Base-by-base conservation (phyloP, 2,888 invertebrate species). In the Oligia fasciuncula region DNA sequence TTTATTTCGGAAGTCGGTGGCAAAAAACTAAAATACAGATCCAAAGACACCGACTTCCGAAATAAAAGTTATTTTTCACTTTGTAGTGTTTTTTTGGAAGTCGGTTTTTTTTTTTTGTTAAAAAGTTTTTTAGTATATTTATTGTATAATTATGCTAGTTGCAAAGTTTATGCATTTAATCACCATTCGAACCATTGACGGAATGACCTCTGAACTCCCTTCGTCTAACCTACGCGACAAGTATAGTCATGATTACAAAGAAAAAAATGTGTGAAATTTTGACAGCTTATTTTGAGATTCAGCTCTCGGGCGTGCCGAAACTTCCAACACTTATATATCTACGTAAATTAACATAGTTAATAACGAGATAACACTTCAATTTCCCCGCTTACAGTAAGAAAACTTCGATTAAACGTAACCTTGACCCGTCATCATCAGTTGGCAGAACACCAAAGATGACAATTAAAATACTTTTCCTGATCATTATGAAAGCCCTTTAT, bases 401-500 rank as follows among this genome's bases (percentile, higher is more conserved):
- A 84, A 81, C 13, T 49, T 51, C 60, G 17, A 82, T 81, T 80
- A 57, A 62, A 70, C 57, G 17, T 13, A 29, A 70, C 83, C 83
- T 84, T 88, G 89, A 83, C 81, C 83, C 69, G 46, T 57, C 81
- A 57, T 23, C 43, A 46, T 71, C 46, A 77, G 73, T 87, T 87
- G 85, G 85, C 89, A 87, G 49, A 76, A 49, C 57, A 79, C 85
- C 89, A 83, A 87, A 83, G n/a, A 80, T 78, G 73, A 82, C 76
- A 81, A 81, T 81, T 79, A 77, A 82, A 84, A 82, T 85, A 76
- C 71, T 77, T 80, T 77, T 85, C 66, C 62, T 78, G 70, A 35
- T 79, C 78, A 79, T 81, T 82, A 79, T 72, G 43, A 79, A 73
- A 71, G n/a, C 80, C 73, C 67, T 73, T 51, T 68, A 72, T 70